phyloP scores from a whole-genome alignment of 2,888 invertebrate species.

The Diadegma fenestrale region DNA sequence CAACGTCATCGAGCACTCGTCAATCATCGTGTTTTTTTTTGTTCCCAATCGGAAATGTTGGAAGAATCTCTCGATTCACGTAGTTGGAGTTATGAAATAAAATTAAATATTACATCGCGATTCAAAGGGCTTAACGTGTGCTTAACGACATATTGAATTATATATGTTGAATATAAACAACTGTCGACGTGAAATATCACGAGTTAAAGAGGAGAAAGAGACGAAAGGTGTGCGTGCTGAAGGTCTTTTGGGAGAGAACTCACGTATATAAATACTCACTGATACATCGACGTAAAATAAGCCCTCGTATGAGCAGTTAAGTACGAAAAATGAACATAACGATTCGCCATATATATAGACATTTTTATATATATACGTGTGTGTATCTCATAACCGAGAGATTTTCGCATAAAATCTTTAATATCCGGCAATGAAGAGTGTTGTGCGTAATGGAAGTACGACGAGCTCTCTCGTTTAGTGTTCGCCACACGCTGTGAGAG shows the following conservation, averaged over 20 bases:
- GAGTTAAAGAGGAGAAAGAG: conserved; percentile 45
- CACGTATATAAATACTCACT: conserved; percentile 10
- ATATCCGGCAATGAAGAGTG: conserved; percentile 69
- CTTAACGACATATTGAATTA: conserved; percentile 24
- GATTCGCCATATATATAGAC: conserved; percentile 49
- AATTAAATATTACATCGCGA: conserved; percentile 8
- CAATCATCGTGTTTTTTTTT: background rate
- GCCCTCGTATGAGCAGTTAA: conserved; percentile 30
- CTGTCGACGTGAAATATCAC: conserved; percentile 30
- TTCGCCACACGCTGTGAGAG: conserved; percentile 42
- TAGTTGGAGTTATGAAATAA: background rate
- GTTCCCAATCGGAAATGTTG: background rate
- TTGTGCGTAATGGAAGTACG: conserved; percentile 64
- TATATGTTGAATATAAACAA: conserved; percentile 35
- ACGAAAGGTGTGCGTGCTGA: conserved; percentile 45
- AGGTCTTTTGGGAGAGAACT: conserved; percentile 26
- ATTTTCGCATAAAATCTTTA: conserved; percentile 70
- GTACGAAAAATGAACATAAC: conserved; percentile 58
- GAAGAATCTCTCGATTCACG: conserved; percentile 15
- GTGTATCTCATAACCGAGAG: conserved; percentile 60
- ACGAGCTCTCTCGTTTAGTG: conserved; percentile 39
- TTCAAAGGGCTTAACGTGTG: conserved; percentile 15
- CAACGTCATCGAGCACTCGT: background rate
- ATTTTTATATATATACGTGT: conserved; percentile 10
- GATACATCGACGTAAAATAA: background rate